phyloP scores from a whole-genome alignment of 2,888 invertebrate species.

The Xiphydria camelus region DNA sequence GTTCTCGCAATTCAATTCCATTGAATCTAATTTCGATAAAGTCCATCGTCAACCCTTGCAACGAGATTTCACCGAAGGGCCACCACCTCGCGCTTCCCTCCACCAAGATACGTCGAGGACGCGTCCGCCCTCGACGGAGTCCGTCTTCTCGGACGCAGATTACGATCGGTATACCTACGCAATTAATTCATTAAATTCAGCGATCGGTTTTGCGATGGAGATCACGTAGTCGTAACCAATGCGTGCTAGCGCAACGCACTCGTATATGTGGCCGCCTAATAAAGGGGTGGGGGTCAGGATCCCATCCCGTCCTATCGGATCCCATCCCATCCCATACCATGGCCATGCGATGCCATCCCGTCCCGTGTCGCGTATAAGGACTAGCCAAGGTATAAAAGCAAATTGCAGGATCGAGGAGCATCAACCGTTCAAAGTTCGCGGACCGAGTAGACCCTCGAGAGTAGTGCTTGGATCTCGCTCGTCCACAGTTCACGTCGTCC shows the following conservation, averaged over 20 bases:
- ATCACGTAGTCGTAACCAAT: conserved; percentile 47
- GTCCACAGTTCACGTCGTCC: conserved; percentile 34
- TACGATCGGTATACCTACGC: conserved; percentile 23
- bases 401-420: conserved; percentile 35
- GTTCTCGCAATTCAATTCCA: no score
- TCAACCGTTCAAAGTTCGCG: conserved; percentile 28
- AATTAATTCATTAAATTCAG: conserved; percentile 48
- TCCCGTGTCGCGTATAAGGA: conserved; percentile 16
- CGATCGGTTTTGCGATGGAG: conserved; percentile 21
- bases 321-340: conserved; percentile 24
- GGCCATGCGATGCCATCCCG: conserved; percentile 14
- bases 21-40: no score
- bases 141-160: conserved; percentile 20
- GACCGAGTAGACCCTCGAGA: conserved; percentile 4
- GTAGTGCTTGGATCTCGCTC: conserved; percentile 9
- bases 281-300: conserved; percentile 25
- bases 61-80: no score
- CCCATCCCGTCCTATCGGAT: conserved; percentile 21
- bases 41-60: no score
- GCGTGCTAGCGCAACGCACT: conserved; percentile 33
- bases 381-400: conserved; percentile 47
- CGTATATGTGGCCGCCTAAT: conserved; percentile 13
- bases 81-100: no score
- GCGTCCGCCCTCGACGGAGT: neutral
- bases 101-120: no score